Evolutionary conservation across 2,797 vertebrate species (phyloP), one percentile per base, ranked within the genome.

Genomic region (Emydoidea blandingii): DNA sequence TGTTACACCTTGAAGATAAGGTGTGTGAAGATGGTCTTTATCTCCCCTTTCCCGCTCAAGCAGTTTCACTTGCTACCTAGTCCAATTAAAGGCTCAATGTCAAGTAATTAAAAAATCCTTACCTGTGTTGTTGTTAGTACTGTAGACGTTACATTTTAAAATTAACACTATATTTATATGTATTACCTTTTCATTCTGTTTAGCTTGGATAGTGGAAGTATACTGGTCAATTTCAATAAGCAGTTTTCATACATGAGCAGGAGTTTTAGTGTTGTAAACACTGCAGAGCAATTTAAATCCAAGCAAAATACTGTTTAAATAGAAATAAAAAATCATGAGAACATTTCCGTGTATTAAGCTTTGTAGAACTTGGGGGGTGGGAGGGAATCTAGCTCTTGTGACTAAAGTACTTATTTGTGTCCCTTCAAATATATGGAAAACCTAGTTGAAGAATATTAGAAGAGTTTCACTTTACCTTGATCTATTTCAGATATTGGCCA

Each of bases 1-100:
- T 78, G 27, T 37, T 79, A 80, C 74, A 29, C 23, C 74, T 80
- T 85, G 57, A 86, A 65, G 12, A 12, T 87, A 16, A 87, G 78
- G 1, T 47, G 7, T 1, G 29, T 62, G 74, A 14, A 4, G 7
- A 78, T 49, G 44, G 41, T 49, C 44, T 44, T 29, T 78, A 47
- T 76, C 25, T 78, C 2, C 5, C 91, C 8, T 29, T 74, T 47
- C 8, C 25, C 2, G 2, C 8, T 89, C 0, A 0, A 81, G 49
- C 74, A 81, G 25, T 47, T 82, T 80, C 4, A 8, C 52, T 94
- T 84, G 81, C 89, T 31, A 52, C 2, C 79, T 90, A 82, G 7
- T 4, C 50, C 11, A 0, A 84, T 5, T 88, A 91, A 65, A 68
- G 23, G 27, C 41, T 68, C 2, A 2, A 83, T 91, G 31, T 74